Evolutionary conservation across 2,888 invertebrate species (phyloP).

Genomic region (Itoplectis maculator): DNA sequence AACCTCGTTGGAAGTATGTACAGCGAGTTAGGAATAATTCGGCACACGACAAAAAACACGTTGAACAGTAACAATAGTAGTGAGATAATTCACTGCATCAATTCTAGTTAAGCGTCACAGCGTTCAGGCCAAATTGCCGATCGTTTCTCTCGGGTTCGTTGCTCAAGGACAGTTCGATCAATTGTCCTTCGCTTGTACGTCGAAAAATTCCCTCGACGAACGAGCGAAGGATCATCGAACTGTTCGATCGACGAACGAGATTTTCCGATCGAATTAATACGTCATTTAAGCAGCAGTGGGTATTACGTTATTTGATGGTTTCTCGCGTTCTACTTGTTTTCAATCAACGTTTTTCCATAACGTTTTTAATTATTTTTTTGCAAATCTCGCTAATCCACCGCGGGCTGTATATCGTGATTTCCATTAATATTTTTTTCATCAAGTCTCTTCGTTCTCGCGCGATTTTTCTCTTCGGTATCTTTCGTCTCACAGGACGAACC

Average conservation of each 20-base stretch:
- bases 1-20: slow-evolving; percentile 64
- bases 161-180: slow-evolving; percentile 21
- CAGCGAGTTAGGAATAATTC: slow-evolving; percentile 68
- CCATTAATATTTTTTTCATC: slow-evolving; percentile 39
- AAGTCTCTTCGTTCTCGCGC: slow-evolving; percentile 45
- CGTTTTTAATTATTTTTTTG: slow-evolving; percentile 35
- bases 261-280: slow-evolving; percentile 75
- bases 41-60: slow-evolving; percentile 72
- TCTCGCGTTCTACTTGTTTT: slow-evolving; percentile 72
- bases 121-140: slow-evolving; percentile 70
- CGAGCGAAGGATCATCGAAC: slow-evolving; percentile 31
- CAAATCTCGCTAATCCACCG: slow-evolving; percentile 66
- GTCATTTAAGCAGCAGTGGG: slow-evolving; percentile 78
- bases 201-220: background rate
- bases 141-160: slow-evolving; percentile 50
- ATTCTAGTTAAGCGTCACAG: slow-evolving; percentile 81
- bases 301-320: slow-evolving; percentile 75
- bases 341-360: slow-evolving; percentile 59
- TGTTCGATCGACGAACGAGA: slow-evolving; percentile 43
- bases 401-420: slow-evolving; percentile 81
- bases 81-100: slow-evolving; percentile 75
- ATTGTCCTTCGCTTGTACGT: background rate
- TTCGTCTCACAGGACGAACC: slow-evolving; percentile 68
- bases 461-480: slow-evolving; percentile 15
- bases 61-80: slow-evolving; percentile 70